Evolutionary conservation across 1,140 invertebrate genomes (phyloP).

Genomic region (Brachionus paranguensis): DNA sequence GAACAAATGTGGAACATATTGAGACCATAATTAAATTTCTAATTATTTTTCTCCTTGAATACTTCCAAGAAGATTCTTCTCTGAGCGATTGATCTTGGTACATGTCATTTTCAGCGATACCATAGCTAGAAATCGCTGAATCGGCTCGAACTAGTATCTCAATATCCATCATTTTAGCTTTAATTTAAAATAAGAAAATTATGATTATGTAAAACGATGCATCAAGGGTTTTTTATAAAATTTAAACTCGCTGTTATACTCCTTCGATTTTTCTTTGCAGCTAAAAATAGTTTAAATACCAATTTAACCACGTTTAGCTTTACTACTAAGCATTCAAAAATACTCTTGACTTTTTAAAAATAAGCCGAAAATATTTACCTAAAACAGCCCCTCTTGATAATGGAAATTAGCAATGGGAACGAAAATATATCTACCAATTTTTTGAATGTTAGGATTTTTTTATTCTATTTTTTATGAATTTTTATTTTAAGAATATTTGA

Average conservation of each 20-base stretch:
- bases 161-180: conserved; percentile 12
- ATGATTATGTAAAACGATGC: neutral
- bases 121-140: neutral
- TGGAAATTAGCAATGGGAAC: too few species aligned
- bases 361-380: too few species aligned
- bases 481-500: too few species aligned
- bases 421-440: too few species aligned
- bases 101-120: neutral
- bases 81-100: neutral
- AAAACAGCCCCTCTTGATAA: too few species aligned
- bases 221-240: neutral
- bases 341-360: neutral
- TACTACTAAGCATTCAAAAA: neutral
- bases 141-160: conserved; percentile 20
- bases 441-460: too few species aligned
- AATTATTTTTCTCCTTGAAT: neutral
- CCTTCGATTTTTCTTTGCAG: neutral
- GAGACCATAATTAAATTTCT: conserved; percentile 5
- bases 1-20: neutral
- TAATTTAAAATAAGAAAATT: neutral
- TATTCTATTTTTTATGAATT: too few species aligned
- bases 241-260: neutral
- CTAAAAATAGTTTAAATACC: neutral
- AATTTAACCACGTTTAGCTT: neutral
- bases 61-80: neutral